Evolutionary conservation across 1,140 invertebrate species (phyloP).

Genomic region (Thaumatotibia leucotreta): DNA sequence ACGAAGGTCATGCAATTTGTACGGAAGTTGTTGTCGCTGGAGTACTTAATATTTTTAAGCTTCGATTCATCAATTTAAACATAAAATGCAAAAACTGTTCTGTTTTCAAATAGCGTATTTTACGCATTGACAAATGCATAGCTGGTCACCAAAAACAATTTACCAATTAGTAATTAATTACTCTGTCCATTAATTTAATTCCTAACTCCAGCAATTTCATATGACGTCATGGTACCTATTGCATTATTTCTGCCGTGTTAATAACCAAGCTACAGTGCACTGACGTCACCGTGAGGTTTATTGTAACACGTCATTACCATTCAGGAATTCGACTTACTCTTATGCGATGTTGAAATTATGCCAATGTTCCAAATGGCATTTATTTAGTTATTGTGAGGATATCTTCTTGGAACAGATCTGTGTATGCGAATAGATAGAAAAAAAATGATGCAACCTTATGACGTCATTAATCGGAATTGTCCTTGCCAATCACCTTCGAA

Average conservation of each 20-base stretch:
- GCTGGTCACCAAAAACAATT: too few species aligned
- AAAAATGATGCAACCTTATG: neutral
- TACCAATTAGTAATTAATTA: neutral
- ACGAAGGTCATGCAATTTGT: too few species aligned
- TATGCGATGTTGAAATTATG: neutral
- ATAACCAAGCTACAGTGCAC: neutral
- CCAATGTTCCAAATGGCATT: neutral
- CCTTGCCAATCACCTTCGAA: conserved; percentile 10
- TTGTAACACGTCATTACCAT: conserved; percentile 8
- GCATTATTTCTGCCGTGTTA: neutral
- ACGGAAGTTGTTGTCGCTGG: too few species aligned
- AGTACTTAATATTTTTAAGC: too few species aligned
- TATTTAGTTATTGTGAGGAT: neutral
- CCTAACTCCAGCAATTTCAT: neutral
- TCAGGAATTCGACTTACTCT: neutral
- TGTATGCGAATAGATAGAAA: neutral
- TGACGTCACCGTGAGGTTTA: conserved; percentile 2
- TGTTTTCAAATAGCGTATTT: too few species aligned
- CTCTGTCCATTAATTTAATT: neutral
- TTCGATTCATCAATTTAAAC: too few species aligned
- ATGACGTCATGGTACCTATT: neutral
- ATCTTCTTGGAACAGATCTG: neutral
- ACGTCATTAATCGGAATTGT: neutral
- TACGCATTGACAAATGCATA: too few species aligned
- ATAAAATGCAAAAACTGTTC: too few species aligned